Percentiles rank a stretch among this genome's conserved stretches.
Conservation (phyloP, 2,888 invertebrate species). For the Parelbella ahira region DNA sequence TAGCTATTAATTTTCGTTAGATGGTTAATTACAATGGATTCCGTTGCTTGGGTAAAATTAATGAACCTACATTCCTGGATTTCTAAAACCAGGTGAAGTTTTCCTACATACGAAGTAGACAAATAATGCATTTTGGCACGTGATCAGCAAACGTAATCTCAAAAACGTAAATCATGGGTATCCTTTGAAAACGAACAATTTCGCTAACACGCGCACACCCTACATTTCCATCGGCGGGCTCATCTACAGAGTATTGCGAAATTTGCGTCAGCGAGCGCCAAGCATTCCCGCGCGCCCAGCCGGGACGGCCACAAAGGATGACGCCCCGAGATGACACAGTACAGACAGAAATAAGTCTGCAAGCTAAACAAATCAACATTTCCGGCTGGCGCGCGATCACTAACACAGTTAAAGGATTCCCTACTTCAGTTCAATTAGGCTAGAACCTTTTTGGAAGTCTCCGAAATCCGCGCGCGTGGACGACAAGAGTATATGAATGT, state of each 20-base stretch:
- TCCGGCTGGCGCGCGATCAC: conserved; percentile 63
- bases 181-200: conserved; percentile 35
- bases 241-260: conserved; percentile 54
- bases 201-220: conserved; percentile 43
- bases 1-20: too few species aligned
- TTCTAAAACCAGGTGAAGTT: too few species aligned
- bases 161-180: too few species aligned
- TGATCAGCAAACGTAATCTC: too few species aligned
- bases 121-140: conserved; percentile 27
- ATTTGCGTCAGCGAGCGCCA: conserved; percentile 59
- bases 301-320: conserved; percentile 55
- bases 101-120: too few species aligned
- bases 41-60: too few species aligned
- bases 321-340: conserved; percentile 68
- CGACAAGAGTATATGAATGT: too few species aligned
- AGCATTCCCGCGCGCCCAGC: conserved; percentile 37
- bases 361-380: conserved; percentile 74
- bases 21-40: too few species aligned
- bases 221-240: conserved; percentile 50
- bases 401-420: conserved; percentile 61
- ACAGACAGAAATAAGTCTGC: conserved; percentile 73
- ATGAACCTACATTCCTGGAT: too few species aligned
- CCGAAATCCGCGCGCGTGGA: too few species aligned
- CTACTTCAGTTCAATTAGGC: conserved; percentile 29
- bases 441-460: too few species aligned